Evolutionary conservation across 2,888 invertebrate species (phyloP), one percentile per base, ranked within the genome.

Genomic region (Xanthia togata): DNA sequence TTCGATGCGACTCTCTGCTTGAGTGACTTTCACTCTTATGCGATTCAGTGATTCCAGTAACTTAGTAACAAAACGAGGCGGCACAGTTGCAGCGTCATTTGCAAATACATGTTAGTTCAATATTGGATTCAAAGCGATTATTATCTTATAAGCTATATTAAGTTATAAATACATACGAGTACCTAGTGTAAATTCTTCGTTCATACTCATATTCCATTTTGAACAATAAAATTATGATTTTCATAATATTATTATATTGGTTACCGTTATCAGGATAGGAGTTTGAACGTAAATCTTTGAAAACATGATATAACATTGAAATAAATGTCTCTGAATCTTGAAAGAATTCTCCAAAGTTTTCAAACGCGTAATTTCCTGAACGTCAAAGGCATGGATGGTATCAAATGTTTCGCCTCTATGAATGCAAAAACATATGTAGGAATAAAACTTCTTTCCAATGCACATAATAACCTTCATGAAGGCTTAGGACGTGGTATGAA

Each of bases 401-500:
- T 53, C 20, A 57, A 76, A 76, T 44, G 41, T 35, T 12, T n/a
- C 12, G n/a, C 26, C 4, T 23, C 35, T 41, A 63, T 41, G 20
- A 72, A 70, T 63, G 53, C n/a, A 79, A 41, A 76, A 67, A 70
- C 60, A 71, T 59, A 63, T 70, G 23, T 76, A 17, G 12, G 17
- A 57, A 76, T 71, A 64, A 79, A 82, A 79, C 65, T 12, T 35
- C 35, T 70, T 70, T 8, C 44, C 64, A 72, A 72, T 78, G 79
- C 63, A 76, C 63, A 44, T 60, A 68, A 82, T 44, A 23, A 55
- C 50, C 11, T 50, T 5, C 35, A 63, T 47, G 68, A 73, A 70
- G 41, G 59, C 57, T 67, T 20, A 68, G 50, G n/a, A 67, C 59
- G 55, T 55, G 38, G 26, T 70, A 72, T 31, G 53, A 59, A 65